These are phyloP conservation scores for Beris morrisii DNA, from an alignment of 2,888 invertebrate genomes.

Conservation along the genomic window DNA sequence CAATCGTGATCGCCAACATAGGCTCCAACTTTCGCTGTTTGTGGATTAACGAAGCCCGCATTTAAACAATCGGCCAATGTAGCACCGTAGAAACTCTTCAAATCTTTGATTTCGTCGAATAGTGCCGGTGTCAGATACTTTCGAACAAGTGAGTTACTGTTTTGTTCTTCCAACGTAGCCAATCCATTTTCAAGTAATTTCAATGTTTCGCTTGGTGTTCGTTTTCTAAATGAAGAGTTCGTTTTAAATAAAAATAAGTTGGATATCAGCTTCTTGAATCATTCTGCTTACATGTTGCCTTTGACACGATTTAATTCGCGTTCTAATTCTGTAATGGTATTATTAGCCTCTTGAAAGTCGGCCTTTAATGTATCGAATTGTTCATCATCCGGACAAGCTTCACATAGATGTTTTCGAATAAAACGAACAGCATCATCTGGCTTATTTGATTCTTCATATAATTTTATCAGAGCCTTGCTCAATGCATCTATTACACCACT, in stretches of 20 bases:
- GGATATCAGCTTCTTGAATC: background rate
- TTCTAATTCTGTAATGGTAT: slow-evolving; percentile 48
- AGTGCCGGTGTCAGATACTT: slow-evolving; percentile 62
- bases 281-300: slow-evolving; percentile 46
- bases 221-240: slow-evolving; percentile 45
- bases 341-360: slow-evolving; percentile 50
- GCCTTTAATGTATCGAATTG: slow-evolving; percentile 50
- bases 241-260: background rate
- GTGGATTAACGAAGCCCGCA: slow-evolving; percentile 66
- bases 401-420: slow-evolving; percentile 54
- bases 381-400: slow-evolving; percentile 53
- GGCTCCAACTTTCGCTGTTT: slow-evolving; percentile 62
- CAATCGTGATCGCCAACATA: slow-evolving; percentile 70
- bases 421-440: slow-evolving; percentile 55
- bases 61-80: slow-evolving; percentile 65
- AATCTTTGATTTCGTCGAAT: slow-evolving; percentile 60
- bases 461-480: slow-evolving; percentile 53
- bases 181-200: slow-evolving; percentile 59
- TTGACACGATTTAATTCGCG: slow-evolving; percentile 50
- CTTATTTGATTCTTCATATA: slow-evolving; percentile 55
- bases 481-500: slow-evolving; percentile 55
- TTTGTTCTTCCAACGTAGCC: slow-evolving; percentile 57
- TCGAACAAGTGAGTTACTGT: slow-evolving; percentile 64
- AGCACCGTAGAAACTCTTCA: slow-evolving; percentile 61
- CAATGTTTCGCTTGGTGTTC: slow-evolving; percentile 52